Percentiles rank a stretch among this genome's conserved stretches.
These are phyloP conservation scores for Sylvietta virens DNA, from an alignment of 2,113 vertebrate genomes.

Conservation along the genomic window DNA sequence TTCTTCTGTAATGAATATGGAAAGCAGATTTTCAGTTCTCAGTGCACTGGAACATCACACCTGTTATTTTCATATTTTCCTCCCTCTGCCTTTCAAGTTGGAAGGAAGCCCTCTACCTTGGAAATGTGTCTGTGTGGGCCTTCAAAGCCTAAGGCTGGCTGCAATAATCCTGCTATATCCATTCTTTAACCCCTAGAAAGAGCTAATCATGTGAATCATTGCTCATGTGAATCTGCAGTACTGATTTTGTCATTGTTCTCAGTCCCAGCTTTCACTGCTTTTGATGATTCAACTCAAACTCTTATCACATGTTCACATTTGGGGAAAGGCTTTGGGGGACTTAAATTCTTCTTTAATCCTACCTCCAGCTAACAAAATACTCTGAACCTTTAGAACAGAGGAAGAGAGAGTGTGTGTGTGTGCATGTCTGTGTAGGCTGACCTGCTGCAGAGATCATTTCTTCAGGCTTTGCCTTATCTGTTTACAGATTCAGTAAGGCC, in stretches of 20 bases:
- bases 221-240: neutral
- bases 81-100: conserved; percentile 26
- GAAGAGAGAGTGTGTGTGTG: neutral
- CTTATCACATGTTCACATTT: neutral
- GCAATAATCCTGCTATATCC: neutral
- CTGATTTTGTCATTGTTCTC: conserved; percentile 1
- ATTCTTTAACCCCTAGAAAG: neutral
- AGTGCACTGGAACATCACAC: neutral
- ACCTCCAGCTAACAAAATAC: neutral
- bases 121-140: conserved; percentile 14
- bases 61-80: conserved; percentile 54
- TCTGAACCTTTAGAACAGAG: neutral
- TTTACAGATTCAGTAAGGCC: neutral
- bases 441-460: neutral
- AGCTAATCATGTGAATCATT: neutral
- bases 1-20: conserved; percentile 1
- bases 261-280: neutral
- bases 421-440: neutral
- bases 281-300: conserved; percentile 8
- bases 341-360: conserved; percentile 9
- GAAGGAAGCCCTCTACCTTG: conserved; percentile 22
- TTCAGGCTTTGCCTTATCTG: neutral
- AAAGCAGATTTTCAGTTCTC: conserved; percentile 29
- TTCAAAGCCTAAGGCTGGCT: neutral
- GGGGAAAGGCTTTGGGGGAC: neutral